Evolutionary conservation across 2,797 vertebrate species (phyloP).

Genomic region (Propithecus deckenii): DNA sequence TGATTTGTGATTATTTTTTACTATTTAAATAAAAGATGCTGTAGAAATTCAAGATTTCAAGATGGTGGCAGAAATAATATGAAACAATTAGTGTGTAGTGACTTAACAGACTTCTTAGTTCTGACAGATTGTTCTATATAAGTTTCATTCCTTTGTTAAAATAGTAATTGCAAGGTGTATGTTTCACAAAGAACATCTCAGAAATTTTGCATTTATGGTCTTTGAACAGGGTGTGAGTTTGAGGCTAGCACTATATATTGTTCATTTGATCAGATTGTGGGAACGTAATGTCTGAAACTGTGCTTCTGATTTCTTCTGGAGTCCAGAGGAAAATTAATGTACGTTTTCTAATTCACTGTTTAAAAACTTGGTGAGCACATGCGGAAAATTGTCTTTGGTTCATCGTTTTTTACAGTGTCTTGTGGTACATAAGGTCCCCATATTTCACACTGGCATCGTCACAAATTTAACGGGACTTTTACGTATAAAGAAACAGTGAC

Average conservation of each 20-base stretch:
- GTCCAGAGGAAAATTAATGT: conserved; percentile 7
- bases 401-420: background rate
- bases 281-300: background rate
- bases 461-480: background rate
- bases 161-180: background rate
- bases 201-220: background rate
- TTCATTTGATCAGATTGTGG: background rate
- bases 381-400: background rate
- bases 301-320: background rate
- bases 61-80: background rate
- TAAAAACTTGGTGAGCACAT: background rate
- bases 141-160: background rate
- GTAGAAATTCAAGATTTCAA: background rate
- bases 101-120: background rate
- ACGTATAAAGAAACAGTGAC: background rate
- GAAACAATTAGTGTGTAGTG: background rate
- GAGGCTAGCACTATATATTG: background rate
- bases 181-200: background rate
- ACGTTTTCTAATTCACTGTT: background rate
- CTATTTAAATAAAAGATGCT: background rate
- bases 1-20: background rate
- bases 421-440: background rate
- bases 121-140: background rate
- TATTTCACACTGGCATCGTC: background rate
- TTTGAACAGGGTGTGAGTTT: background rate